Evolutionary conservation across 2,113 vertebrate genomes (phyloP).

Genomic region (Pluvialis apricaria): DNA sequence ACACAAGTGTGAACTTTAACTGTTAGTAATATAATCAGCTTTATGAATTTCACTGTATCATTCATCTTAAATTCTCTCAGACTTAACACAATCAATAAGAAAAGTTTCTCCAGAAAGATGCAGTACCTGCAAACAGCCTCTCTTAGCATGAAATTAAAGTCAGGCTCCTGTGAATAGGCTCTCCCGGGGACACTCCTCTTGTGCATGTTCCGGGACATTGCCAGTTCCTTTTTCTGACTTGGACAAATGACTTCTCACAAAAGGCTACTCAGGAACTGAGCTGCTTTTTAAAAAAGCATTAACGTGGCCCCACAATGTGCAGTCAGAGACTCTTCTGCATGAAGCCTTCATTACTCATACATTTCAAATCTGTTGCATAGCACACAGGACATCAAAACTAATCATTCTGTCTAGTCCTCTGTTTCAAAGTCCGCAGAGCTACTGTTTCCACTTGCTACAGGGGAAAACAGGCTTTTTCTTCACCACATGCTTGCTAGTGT

Average conservation of each 20-base stretch:
- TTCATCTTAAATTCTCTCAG: conserved; percentile 43
- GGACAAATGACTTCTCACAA: conserved; percentile 50
- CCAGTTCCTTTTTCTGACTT: conserved; percentile 53
- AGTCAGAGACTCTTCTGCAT: conserved; percentile 37
- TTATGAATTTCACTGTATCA: neutral
- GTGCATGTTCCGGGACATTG: conserved; percentile 58
- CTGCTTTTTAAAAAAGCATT: conserved; percentile 38
- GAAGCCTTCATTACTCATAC: conserved; percentile 64
- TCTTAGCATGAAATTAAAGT: conserved; percentile 67
- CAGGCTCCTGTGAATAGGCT: conserved; percentile 7
- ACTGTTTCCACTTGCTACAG: conserved; percentile 48
- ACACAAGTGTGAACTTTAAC: neutral
- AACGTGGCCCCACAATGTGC: conserved; percentile 39
- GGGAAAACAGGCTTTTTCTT: conserved; percentile 23
- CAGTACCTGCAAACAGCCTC: conserved; percentile 71
- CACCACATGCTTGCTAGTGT: conserved; percentile 30
- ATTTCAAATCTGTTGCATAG: conserved; percentile 43
- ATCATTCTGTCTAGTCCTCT: neutral
- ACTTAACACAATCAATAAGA: neutral
- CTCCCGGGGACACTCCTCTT: conserved; percentile 5
- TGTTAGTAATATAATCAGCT: conserved; percentile 10
- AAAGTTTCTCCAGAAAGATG: conserved; percentile 23
- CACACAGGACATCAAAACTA: conserved; percentile 1
- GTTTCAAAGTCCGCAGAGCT: neutral
- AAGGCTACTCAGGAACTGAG: conserved; percentile 45